Evolutionary conservation across 2,113 vertebrate species (phyloP).

Genomic region (Tiliqua scincoides): DNA sequence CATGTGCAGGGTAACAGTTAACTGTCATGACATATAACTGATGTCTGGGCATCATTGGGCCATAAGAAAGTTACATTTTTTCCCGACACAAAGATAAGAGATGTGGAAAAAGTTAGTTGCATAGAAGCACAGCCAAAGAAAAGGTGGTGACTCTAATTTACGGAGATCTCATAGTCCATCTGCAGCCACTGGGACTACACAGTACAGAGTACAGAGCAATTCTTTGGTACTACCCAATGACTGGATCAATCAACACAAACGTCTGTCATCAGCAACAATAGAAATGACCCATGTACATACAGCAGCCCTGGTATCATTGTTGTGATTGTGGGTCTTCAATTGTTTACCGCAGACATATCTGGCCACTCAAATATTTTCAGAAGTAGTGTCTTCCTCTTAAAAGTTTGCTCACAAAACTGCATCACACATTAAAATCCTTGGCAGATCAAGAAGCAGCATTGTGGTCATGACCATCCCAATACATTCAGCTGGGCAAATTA

Average conservation of each 20-base stretch:
- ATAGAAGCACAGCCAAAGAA: background rate
- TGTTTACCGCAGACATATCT: background rate
- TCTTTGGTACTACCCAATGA: background rate
- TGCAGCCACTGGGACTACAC: background rate
- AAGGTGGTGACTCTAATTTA: background rate
- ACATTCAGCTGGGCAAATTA: conserved; percentile 1
- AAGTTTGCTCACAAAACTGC: background rate
- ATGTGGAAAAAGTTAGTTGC: background rate
- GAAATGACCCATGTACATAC: background rate
- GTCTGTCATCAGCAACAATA: background rate
- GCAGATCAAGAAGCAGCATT: background rate
- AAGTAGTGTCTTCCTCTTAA: background rate
- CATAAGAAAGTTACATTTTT: background rate
- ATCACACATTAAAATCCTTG: background rate
- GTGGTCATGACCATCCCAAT: background rate
- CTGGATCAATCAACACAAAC: background rate
- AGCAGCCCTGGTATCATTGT: background rate
- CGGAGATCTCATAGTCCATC: background rate
- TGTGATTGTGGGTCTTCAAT: background rate
- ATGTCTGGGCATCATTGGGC: too few species aligned
- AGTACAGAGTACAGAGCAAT: background rate
- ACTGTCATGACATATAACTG: too few species aligned
- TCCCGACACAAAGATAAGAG: background rate
- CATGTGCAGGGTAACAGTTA: too few species aligned
- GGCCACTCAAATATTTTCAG: background rate